Percentiles rank a stretch among this genome's conserved stretches.
phyloP scores from a whole-genome alignment of 37 sponge, comb jelly and placozoan genomes.

The Chondrosia reniformis region DNA sequence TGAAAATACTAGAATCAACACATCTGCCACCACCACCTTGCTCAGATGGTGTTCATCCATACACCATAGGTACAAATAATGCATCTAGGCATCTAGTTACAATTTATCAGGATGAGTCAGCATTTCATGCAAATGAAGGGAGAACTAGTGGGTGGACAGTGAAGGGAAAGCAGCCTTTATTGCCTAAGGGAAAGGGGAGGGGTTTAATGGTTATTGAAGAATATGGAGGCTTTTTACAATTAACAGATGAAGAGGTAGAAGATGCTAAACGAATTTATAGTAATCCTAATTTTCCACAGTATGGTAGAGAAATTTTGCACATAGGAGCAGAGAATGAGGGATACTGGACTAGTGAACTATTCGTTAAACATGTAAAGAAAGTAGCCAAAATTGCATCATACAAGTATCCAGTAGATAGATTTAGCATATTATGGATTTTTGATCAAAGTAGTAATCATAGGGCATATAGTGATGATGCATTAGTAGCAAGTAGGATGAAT shows the following conservation, averaged over 20 bases:
- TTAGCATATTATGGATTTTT: conserved; percentile 18
- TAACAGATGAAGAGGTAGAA: conserved; percentile 12
- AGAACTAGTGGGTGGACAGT: conserved; percentile 14
- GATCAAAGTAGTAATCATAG: conserved; percentile 25
- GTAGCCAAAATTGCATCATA: conserved; percentile 12
- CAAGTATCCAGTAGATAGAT: conserved; percentile 15
- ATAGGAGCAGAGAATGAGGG: conserved; percentile 22
- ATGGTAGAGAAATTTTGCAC: neutral
- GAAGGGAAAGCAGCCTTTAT: conserved; percentile 9
- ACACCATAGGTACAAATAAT: neutral
- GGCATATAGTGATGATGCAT: conserved; percentile 22
- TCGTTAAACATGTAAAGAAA: conserved; percentile 12
- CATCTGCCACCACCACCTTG: conserved; percentile 2
- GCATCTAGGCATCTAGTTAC: conserved; percentile 1
- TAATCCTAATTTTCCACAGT: neutral
- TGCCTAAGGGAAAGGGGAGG: conserved; percentile 19
- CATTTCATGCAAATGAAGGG: conserved; percentile 33
- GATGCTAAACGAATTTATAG: neutral
- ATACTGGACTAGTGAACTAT: conserved; percentile 12
- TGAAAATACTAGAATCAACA: neutral
- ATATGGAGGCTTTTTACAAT: conserved; percentile 8
- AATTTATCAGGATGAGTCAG: conserved; percentile 36
- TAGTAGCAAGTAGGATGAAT: conserved; percentile 24
- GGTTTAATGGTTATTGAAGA: conserved; percentile 36
- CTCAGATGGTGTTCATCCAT: neutral